Evolutionary conservation across 2,113 vertebrate species (phyloP), one percentile per base, ranked within the genome.

Genomic region (Alaudala cheleensis): DNA sequence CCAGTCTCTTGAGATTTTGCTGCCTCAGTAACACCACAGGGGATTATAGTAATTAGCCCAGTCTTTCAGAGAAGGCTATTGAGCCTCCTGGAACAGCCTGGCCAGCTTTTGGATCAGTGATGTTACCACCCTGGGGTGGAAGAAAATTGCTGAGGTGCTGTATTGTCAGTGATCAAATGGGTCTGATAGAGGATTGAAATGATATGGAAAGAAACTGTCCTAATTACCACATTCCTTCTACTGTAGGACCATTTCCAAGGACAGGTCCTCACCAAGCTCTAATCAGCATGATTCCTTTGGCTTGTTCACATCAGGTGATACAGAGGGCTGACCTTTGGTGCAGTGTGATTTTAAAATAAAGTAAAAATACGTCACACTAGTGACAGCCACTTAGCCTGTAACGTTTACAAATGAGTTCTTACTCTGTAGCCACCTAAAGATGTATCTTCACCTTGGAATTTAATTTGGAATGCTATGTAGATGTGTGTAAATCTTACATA

Each of bases 21-120:
- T n/a, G 23, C 47, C 44, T 31, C 50, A 44, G 62, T 65, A 28
- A 37, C n/a, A 8, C 50, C 62, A 74, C 42, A 47, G 71, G 34
- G 51, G 51, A 90, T 90, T 54, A 37, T 6, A 82, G 45, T 54
- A 49, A 93, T 95, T 90, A 95, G 33, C 47, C 14, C 19, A 23
- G 19, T 37, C 50, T 82, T 45, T 50, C 31, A 73, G 47, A 61
- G 64, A n/a, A 47, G 54, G 31, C 26, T 28, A 2, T 44, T 90
- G 66, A 85, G 54, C 42, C 39, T 94, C n/a, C 53, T 80, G 42
- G n/a, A 85, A 42, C 21, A 56, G 40, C 14, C 10, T 42, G 40
- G 40, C 40, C 40, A 42, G 5, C 33, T 34, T 81, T 78, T 51
- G 62, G 28, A 42, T 67, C 31, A 6, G 57, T 22, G 21, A 34